Evolutionary conservation across 2,113 vertebrate species (phyloP).

Genomic region (Loxodonta africana): DNA sequence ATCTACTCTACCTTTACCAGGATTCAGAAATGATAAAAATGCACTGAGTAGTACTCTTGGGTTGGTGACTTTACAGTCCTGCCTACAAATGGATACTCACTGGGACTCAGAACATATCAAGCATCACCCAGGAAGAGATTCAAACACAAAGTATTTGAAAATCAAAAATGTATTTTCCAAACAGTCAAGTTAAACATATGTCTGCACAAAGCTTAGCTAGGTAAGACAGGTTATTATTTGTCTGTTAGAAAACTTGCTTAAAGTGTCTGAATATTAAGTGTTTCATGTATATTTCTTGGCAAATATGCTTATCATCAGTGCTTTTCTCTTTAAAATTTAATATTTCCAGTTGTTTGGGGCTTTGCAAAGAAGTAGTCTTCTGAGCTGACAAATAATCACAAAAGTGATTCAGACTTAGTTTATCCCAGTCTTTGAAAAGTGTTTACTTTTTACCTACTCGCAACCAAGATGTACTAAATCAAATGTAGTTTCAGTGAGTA

Average conservation of each 20-base stretch:
- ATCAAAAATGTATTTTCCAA: constrained; percentile 41
- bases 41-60: neutral
- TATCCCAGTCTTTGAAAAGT: constrained; percentile 39
- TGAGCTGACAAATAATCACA: constrained; percentile 51
- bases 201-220: neutral
- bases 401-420: constrained; percentile 41
- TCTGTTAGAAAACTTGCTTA: constrained; percentile 45
- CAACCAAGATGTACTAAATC: neutral
- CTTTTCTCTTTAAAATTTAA: constrained; percentile 53
- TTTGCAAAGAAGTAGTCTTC: neutral
- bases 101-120: neutral
- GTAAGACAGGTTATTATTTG: constrained; percentile 32
- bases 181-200: constrained; percentile 22
- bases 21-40: neutral
- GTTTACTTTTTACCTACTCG: constrained; percentile 4
- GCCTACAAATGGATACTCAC: neutral
- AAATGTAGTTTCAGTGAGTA: neutral
- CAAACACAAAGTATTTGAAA: constrained; percentile 46
- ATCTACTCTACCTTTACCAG: neutral
- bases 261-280: neutral
- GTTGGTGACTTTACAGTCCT: neutral
- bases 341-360: neutral
- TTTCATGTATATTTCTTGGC: neutral
- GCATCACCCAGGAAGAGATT: constrained; percentile 5
- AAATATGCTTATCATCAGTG: neutral